Conservation (phyloP, 2,797 vertebrate genomes). For the Jordanella pulchra region DNA sequence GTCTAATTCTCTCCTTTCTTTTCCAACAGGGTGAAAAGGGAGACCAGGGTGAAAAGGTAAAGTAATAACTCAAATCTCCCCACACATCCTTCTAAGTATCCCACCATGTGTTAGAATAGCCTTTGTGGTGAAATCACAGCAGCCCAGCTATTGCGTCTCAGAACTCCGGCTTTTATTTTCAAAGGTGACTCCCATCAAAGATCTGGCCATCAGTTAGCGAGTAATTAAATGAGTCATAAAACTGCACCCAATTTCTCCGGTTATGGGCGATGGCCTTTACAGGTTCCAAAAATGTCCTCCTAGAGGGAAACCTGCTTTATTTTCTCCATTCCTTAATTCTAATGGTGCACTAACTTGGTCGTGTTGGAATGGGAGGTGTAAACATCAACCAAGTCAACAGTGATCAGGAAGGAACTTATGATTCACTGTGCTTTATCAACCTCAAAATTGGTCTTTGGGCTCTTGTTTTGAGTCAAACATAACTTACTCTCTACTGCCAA, state of each 20-base stretch:
- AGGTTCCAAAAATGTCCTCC: conserved; percentile 33
- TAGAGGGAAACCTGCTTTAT: conserved; percentile 32
- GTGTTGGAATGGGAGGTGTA: conserved; percentile 46
- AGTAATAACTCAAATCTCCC: conserved; percentile 45
- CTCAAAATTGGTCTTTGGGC: conserved; percentile 39
- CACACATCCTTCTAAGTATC: conserved; percentile 49
- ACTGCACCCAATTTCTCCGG: conserved; percentile 30
- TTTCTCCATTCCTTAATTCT: conserved; percentile 41
- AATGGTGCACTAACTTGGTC: conserved; percentile 35
- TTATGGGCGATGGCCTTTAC: conserved; percentile 9
- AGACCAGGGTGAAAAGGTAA: conserved; percentile 96
- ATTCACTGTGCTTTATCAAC: conserved; percentile 50
- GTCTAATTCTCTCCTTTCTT: conserved; percentile 70
- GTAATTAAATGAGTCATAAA: conserved; percentile 56
- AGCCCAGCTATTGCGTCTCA: conserved; percentile 20
- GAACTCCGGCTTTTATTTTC: conserved; percentile 14
- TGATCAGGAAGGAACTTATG: conserved; percentile 42
- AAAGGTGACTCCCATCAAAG: conserved; percentile 36
- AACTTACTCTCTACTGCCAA: conserved; percentile 5
- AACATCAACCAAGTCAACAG: conserved; percentile 30
- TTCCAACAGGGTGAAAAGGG: conserved; percentile 92
- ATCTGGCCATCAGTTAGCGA: conserved; percentile 43
- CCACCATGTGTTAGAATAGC: conserved; percentile 27
- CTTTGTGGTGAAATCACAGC: conserved; percentile 16
- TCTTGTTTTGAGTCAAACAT: conserved; percentile 27